These are phyloP conservation scores for Liolophura sinensis DNA, from an alignment of 1,140 invertebrate species.

Conservation along the genomic window DNA sequence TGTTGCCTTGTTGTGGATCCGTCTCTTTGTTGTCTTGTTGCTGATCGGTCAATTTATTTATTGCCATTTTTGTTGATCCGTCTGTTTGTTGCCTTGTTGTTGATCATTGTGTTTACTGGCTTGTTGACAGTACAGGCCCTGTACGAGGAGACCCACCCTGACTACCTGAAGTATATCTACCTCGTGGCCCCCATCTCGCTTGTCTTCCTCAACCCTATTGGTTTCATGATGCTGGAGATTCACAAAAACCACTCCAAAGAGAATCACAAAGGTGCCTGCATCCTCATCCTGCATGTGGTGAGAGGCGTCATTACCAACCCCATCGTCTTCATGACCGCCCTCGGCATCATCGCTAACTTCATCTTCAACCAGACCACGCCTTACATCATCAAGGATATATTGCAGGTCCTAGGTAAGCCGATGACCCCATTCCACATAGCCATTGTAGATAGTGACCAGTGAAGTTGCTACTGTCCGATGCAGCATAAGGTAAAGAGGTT, in stretches of 20 bases:
- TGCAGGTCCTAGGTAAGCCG: slow-evolving; percentile 66
- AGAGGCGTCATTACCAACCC: slow-evolving; percentile 86
- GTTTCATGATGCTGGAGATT: slow-evolving; percentile 88
- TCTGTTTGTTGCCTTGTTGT: too few relatives aligned
- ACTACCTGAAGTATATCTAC: slow-evolving; percentile 90
- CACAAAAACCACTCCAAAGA: slow-evolving; percentile 65
- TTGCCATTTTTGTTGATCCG: too few relatives aligned
- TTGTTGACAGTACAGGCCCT: slow-evolving; percentile 61
- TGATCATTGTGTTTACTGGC: too few relatives aligned
- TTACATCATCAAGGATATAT: slow-evolving; percentile 71
- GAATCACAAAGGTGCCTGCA: slow-evolving; percentile 16
- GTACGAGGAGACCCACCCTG: slow-evolving; percentile 74
- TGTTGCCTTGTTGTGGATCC: too few relatives aligned
- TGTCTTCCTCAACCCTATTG: slow-evolving; percentile 89
- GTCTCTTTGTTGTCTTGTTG: too few relatives aligned
- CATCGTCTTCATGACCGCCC: slow-evolving; percentile 88
- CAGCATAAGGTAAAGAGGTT: too few relatives aligned
- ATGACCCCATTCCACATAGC: too few relatives aligned
- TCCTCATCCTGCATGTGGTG: slow-evolving; percentile 36
- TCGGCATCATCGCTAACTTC: slow-evolving; percentile 86
- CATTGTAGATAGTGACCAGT: too few relatives aligned
- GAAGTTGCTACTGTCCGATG: too few relatives aligned
- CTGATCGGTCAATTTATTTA: too few relatives aligned
- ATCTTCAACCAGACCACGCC: slow-evolving; percentile 79
- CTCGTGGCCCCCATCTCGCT: slow-evolving; percentile 92